Conservation (phyloP, 35 echinoderm and acorn worm genomes). For the Heliocidaris erythrogramma region DNA sequence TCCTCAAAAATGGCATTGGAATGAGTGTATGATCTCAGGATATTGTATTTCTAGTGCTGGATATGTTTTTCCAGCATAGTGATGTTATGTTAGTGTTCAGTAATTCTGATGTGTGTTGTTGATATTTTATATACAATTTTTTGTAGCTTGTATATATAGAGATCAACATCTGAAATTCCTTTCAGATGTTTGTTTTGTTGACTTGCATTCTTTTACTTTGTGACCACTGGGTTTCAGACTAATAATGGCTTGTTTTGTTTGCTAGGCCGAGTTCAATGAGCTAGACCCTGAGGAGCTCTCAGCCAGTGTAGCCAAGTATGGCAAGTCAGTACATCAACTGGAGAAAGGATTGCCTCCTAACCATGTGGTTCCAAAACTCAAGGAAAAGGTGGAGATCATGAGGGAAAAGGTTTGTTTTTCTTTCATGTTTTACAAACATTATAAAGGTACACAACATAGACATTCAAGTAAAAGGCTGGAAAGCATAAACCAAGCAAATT, state of each 20-base stretch:
- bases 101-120: too few relatives aligned
- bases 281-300: constrained; percentile 87
- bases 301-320: constrained; percentile 76
- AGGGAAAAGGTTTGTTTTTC: constrained; percentile 80
- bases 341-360: constrained; percentile 97
- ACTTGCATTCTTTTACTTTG: neutral
- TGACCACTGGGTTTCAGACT: neutral
- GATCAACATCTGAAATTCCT: too few relatives aligned
- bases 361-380: constrained; percentile 93
- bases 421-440: neutral
- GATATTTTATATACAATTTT: too few relatives aligned
- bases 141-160: too few relatives aligned
- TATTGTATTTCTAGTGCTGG: too few relatives aligned
- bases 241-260: neutral
- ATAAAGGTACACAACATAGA: neutral
- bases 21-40: too few relatives aligned
- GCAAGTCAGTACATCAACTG: constrained; percentile 93
- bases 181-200: too few relatives aligned
- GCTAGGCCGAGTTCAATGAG: constrained; percentile 73
- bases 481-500: too few relatives aligned
- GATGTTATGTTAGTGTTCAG: too few relatives aligned
- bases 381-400: constrained; percentile 93
- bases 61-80: too few relatives aligned
- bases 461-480: neutral
- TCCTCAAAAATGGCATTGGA: too few relatives aligned